Base-by-base conservation (phyloP, 2,888 invertebrate genomes). In the Bimastos eiseni region DNA sequence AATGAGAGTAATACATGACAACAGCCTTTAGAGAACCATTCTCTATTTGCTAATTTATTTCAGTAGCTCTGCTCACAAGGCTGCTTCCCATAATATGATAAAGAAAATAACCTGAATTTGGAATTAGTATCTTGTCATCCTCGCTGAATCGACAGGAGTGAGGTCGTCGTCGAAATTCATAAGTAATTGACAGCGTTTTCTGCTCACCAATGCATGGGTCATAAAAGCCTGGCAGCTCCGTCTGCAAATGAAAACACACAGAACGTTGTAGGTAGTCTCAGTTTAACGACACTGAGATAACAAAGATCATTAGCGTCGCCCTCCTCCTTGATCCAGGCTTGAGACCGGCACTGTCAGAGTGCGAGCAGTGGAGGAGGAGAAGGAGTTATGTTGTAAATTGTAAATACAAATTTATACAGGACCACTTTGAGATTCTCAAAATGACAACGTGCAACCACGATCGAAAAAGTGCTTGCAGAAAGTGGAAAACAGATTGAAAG, bases 221-320 rank as follows among this genome's bases (percentile, higher is more conserved):
- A 95, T 97, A 99, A 95, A 99, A 99, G 49, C 99, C 99, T 24
- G 99, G 98, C 92, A 99, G 95, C 94, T 98, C 98, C 94, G 97
- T 97, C 98, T 99, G 95, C 41, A 96, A 96, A 36, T 8, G 49
- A 49, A 49, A 30, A 30, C 38, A n/a, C 34, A 38, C 4, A 44
- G 21, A 33, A 38, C 3, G 30, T 17, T 49, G 21, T 49, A 41
- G 41, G 41, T 11, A 41, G 33, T 8, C 83, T n/a, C 83, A 83
- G n/a, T n/a, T n/a, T n/a, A n/a, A n/a, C n/a, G n/a, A n/a, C n/a
- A n/a, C n/a, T n/a, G n/a, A n/a, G n/a, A n/a, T n/a, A n/a, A n/a
- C n/a, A n/a, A n/a, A n/a, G n/a, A n/a, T n/a, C n/a, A n/a, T n/a
- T n/a, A n/a, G n/a, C n/a, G n/a, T n/a, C n/a, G n/a, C n/a, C n/a